A percentile compares a stretch with the other conserved stretches of the same genome.
Evolutionary conservation across 1,140 invertebrate species (phyloP).

Genomic region (Drosophila eugracilis): DNA sequence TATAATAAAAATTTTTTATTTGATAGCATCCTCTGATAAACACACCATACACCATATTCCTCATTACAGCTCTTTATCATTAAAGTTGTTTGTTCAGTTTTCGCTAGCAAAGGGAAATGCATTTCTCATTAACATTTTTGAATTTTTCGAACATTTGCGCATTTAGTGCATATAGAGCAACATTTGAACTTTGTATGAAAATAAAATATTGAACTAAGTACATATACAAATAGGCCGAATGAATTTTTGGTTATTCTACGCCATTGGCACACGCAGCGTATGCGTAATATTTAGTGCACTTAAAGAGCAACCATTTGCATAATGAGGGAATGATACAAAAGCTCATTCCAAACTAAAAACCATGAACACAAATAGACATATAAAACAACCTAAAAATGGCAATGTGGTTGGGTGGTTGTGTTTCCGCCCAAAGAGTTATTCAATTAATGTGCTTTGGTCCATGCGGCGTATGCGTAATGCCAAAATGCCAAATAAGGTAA

Average conservation of each 20-base stretch:
- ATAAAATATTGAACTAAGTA: conserved; percentile 53
- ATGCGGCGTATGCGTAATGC: conserved; percentile 41
- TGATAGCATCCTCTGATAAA: too few relatives aligned
- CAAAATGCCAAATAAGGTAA: conserved; percentile 37
- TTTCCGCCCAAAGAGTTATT: conserved; percentile 27
- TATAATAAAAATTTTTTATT: too few relatives aligned
- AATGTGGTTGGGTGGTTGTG: neutral
- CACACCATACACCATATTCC: neutral
- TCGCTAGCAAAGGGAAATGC: conserved; percentile 6
- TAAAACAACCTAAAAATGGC: conserved; percentile 13
- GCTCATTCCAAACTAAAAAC: neutral
- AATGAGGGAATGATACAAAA: conserved; percentile 39
- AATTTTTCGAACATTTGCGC: conserved; percentile 14
- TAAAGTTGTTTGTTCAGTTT: conserved; percentile 17
- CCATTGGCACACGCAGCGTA: conserved; percentile 23
- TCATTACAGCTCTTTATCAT: conserved; percentile 9
- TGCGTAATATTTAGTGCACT: conserved; percentile 58
- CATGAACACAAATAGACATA: conserved; percentile 15
- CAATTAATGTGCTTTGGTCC: conserved; percentile 39
- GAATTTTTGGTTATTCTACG: conserved; percentile 12
- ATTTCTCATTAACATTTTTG: conserved; percentile 24
- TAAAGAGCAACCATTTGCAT: conserved; percentile 60
- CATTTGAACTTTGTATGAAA: conserved; percentile 43
- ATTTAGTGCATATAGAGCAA: conserved; percentile 7
- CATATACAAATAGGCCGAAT: conserved; percentile 14